Evolutionary conservation across 2,113 vertebrate species (phyloP), one percentile per base, ranked within the genome.

Genomic region (Phyllopteryx taeniolatus): DNA sequence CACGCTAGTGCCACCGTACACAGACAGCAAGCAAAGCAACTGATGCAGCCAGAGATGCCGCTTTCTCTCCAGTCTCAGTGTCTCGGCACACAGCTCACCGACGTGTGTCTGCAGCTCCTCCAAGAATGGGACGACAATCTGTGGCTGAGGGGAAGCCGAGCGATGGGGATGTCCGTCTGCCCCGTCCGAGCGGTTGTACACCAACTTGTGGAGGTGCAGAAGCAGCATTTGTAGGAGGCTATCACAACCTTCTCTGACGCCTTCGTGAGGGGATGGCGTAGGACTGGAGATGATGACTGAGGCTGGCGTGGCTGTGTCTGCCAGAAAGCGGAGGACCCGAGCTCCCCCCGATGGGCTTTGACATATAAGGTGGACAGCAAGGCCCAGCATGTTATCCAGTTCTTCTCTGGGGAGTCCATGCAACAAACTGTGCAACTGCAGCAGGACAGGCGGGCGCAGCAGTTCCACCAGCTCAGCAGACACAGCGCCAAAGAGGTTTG

Each of bases 1-100:
- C 11, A 95, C 93, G 12, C 93, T 95, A 0, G 95, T 92, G 2
- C 94, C 93, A 0, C 94, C 93, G 0, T 97, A 96, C 6, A 96
- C 93, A 0, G 94, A 95, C 0, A 98, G 85, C 9, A 98, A 90
- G 13, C 92, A 93, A 0, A 98, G 77, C 3, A 98, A 92, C 76
- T 97, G 96, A 80, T 98, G 96, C 56, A 95, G 92, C 96, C 96
- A 98, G 0, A 97, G 93, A 39, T 95, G 95, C 0, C 96, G 92
- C 71, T 96, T 96, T 2, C 96, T 79, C 73, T 98, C 95, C 68
- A 97, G 80, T 0, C 95, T 86, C 47, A 98, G 78, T 0, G 95
- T 94, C 86, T 98, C 96, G 1, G 90, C 90, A 12, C 96, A 98
- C 2, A 98, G 82, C 39, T 97, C 95, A 1, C 89, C 89, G 0